These are phyloP conservation scores for Boulengeromyrus knoepffleri DNA, from an alignment of 2,113 vertebrate species.

Conservation along the genomic window DNA sequence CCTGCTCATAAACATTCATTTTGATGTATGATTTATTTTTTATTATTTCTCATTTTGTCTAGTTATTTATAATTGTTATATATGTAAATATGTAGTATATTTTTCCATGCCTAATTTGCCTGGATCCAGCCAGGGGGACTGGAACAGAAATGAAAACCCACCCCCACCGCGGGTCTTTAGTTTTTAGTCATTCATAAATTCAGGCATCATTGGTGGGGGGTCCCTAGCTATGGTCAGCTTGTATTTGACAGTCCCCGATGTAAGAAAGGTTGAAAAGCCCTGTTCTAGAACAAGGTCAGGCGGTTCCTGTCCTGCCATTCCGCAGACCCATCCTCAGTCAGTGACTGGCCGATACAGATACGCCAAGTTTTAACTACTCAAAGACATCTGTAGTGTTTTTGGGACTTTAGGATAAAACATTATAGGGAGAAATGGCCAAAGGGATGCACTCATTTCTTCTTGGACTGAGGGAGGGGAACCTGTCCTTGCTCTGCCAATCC, in stretches of 20 bases:
- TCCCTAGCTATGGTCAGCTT: background rate
- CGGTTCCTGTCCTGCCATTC: background rate
- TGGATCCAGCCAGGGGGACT: background rate
- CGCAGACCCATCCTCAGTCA: background rate
- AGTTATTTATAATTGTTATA: no score
- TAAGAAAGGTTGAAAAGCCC: background rate
- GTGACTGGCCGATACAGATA: background rate
- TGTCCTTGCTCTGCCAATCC: background rate
- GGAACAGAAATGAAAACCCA: background rate
- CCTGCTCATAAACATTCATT: no score
- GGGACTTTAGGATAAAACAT: background rate
- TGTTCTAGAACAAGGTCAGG: background rate
- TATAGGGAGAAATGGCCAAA: background rate
- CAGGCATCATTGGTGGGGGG: background rate
- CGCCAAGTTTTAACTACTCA: background rate
- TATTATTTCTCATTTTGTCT: no score
- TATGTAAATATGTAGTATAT: no score
- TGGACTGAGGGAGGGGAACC: background rate
- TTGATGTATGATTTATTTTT: no score
- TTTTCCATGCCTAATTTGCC: no score
- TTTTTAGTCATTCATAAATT: background rate
- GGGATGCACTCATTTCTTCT: background rate
- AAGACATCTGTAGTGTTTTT: background rate
- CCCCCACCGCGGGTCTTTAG: background rate
- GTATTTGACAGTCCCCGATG: background rate